These are phyloP conservation scores for Bellardia pandia DNA, from an alignment of 2,888 invertebrate species.

Conservation along the genomic window DNA sequence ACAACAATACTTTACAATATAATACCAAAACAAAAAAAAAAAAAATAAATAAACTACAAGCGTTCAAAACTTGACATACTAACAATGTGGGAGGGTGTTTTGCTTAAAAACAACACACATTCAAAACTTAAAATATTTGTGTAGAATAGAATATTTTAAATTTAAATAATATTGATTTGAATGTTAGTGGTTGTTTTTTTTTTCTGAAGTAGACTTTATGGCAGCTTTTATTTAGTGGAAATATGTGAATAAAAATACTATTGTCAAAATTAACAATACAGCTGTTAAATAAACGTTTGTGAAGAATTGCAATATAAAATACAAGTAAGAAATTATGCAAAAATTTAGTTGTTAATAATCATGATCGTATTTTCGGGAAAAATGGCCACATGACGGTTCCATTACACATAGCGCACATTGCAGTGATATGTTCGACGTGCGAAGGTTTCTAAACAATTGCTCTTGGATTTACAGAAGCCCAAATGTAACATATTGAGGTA, in stretches of 20 bases:
- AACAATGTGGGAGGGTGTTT: conserved; percentile 8
- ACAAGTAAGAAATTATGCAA: too few relatives aligned
- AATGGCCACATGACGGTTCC: too few relatives aligned
- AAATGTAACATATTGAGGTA: too few relatives aligned
- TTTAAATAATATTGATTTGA: conserved; percentile 3
- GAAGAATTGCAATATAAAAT: not conserved
- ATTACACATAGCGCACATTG: too few relatives aligned
- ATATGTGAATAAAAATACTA: too few relatives aligned
- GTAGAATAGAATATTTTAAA: not conserved
- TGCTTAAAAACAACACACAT: not conserved
- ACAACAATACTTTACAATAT: conserved; percentile 30
- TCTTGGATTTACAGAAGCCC: too few relatives aligned
- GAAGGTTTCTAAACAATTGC: too few relatives aligned
- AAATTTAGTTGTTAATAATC: too few relatives aligned
- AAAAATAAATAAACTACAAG: conserved; percentile 1
- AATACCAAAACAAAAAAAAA: not conserved
- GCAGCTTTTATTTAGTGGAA: too few relatives aligned
- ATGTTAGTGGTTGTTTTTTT: not conserved
- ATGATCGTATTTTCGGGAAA: too few relatives aligned
- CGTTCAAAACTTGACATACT: conserved; percentile 46
- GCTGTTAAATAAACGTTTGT: not conserved
- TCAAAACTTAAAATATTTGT: not conserved
- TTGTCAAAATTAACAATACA: too few relatives aligned
- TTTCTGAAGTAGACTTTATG: not conserved
- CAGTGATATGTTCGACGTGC: too few relatives aligned